Percentiles rank a stretch among this genome's conserved stretches.
Evolutionary conservation across 2,888 invertebrate genomes (phyloP).

Genomic region (Euproctis similis): DNA sequence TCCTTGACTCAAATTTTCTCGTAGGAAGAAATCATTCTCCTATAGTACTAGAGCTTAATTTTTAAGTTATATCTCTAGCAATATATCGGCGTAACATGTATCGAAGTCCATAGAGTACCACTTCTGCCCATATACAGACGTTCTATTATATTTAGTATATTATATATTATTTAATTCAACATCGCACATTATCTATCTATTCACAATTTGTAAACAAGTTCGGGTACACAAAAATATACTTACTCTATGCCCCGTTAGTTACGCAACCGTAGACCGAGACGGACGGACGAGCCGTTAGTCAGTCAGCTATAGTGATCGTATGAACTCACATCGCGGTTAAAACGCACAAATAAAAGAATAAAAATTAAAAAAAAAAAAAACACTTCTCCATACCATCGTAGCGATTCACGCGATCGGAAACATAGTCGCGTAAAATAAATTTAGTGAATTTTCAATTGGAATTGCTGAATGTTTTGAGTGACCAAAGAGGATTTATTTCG

Average conservation of each 20-base stretch:
- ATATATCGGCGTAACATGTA: no score
- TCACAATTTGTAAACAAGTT: slow-evolving; percentile 29
- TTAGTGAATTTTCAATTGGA: slow-evolving; percentile 3
- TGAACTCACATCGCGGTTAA: slow-evolving; percentile 40
- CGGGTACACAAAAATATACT: slow-evolving; percentile 46
- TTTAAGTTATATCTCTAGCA: no score
- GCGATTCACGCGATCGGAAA: slow-evolving; percentile 27
- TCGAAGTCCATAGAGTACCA: no score
- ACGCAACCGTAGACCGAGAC: slow-evolving; percentile 59
- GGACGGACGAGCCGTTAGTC: slow-evolving; percentile 52
- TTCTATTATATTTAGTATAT: no score
- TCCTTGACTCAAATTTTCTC: no score
- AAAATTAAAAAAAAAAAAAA: no score
- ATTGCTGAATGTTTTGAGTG: slow-evolving; percentile 1
- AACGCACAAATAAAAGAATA: slow-evolving; percentile 25
- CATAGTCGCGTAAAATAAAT: slow-evolving; percentile 22
- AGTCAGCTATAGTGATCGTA: slow-evolving; percentile 51
- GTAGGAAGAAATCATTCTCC: no score
- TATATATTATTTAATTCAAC: no score
- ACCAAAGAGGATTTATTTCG: background rate
- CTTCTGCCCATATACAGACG: no score
- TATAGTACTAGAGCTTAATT: no score
- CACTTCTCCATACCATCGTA: no score
- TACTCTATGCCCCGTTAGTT: slow-evolving; percentile 72
- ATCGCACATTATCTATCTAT: slow-evolving; percentile 7